These are phyloP conservation scores for Oncorhynchus mykiss DNA, from an alignment of 2,113 vertebrate genomes.

Conservation along the genomic window DNA sequence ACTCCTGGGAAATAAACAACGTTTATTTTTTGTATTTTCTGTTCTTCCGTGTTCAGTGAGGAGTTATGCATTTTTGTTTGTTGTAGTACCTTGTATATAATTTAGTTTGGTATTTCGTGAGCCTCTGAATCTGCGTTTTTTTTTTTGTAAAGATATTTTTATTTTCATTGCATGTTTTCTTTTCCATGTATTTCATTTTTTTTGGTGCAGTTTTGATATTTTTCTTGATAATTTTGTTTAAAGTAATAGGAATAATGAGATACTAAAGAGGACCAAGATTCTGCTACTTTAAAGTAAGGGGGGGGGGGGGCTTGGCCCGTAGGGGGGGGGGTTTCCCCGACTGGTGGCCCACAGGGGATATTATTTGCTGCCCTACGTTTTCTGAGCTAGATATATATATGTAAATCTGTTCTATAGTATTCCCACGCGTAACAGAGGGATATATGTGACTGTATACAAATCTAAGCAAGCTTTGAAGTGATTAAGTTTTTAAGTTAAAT, in stretches of 20 bases:
- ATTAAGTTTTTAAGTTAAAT: too few relatives aligned
- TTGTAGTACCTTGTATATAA: constrained; percentile 63
- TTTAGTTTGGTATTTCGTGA: constrained; percentile 48
- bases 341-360: too few relatives aligned
- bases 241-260: constrained; percentile 35
- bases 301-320: too few relatives aligned
- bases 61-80: constrained; percentile 32
- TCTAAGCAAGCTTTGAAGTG: too few relatives aligned
- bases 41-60: constrained; percentile 38
- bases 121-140: constrained; percentile 13
- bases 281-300: not conserved
- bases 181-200: constrained; percentile 1
- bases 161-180: not conserved
- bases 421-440: too few relatives aligned
- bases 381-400: too few relatives aligned
- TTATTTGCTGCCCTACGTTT: too few relatives aligned
- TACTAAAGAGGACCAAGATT: constrained; percentile 45
- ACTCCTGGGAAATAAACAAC: too few relatives aligned
- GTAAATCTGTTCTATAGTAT: too few relatives aligned
- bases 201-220: constrained; percentile 5
- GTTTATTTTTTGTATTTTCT: constrained; percentile 22
- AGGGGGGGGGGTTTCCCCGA: too few relatives aligned
- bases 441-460: too few relatives aligned
- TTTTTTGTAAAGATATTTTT: constrained; percentile 25
- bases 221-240: constrained; percentile 24